Percentiles rank a stretch among this genome's conserved stretches.
phyloP scores from a whole-genome alignment of 1,140 invertebrate species.

The Drosophila obscura region DNA sequence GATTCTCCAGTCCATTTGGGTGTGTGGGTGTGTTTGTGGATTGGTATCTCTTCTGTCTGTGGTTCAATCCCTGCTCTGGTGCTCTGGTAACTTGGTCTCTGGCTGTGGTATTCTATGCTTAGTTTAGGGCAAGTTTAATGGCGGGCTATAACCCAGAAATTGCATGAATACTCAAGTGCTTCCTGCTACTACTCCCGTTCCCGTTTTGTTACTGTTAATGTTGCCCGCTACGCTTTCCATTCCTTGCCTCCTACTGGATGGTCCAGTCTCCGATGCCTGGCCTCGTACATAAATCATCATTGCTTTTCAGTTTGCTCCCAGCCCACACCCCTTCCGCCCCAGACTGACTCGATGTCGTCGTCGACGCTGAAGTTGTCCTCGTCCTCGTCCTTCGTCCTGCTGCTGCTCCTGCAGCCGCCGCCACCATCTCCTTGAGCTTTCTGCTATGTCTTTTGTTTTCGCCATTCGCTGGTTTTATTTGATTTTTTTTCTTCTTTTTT shows the following conservation, averaged over 20 bases:
- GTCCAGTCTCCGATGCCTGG: conserved; percentile 54
- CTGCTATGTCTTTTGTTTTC: conserved; percentile 66
- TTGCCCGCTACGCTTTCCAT: background rate
- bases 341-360: conserved; percentile 34
- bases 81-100: background rate
- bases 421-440: conserved; percentile 20
- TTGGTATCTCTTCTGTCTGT: no score
- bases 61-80: background rate
- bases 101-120: conserved; percentile 34
- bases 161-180: conserved; percentile 78
- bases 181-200: conserved; percentile 12
- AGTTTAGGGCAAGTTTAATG: conserved; percentile 77
- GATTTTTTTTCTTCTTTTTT: conserved; percentile 10
- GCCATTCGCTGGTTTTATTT: conserved; percentile 11
- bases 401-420: conserved; percentile 9
- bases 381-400: conserved; percentile 54
- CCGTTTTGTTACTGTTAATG: background rate
- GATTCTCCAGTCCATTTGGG: no score
- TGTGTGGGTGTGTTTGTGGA: no score
- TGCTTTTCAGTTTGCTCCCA: conserved; percentile 68
- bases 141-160: conserved; percentile 77
- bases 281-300: conserved; percentile 80
- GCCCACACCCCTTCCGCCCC: background rate
- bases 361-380: conserved; percentile 56
- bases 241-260: conserved; percentile 10